Evolutionary conservation across 1,140 invertebrate species (phyloP), one percentile per base, ranked within the genome.

Genomic region (Ganaspis sp.): DNA sequence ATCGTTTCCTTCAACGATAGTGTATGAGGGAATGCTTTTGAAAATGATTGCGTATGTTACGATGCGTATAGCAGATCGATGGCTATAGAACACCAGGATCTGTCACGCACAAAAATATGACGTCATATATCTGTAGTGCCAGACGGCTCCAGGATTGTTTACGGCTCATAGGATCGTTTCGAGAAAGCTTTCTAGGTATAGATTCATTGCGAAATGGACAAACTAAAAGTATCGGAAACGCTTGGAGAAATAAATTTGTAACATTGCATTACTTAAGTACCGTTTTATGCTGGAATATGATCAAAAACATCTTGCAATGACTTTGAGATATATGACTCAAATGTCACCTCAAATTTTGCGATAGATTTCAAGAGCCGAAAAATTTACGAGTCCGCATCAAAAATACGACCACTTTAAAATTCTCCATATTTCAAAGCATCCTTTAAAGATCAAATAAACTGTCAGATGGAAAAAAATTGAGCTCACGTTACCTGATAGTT

Each of bases 21-120:
- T 26, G 54, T 4, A 19, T 11, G 9, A 2, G 53, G 53, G 53
- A 19, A 54, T 54, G 19, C 53, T 54, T 19, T 19, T 54, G 40
- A 73, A 74, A 74, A 53, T 26, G 58, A 72, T 81, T 78, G 83
- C 83, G 83, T 85, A 76, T 19, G 79, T 81, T 75, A 69, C 72
- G 77, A 83, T 83, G 84, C 84, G 83, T 85, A n/a, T n/a, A 26
- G 40, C 17, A 76, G 84, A 85, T 85, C 84, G 84, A 85, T 85
- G 74, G 45, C 49, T 72, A 45, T 72, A 69, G 84, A 82, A 85
- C 81, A 75, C 75, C 75, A 75, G 84, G 83, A 85, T 85, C 84
- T 85, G 84, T 85, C 84, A 85, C 80, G 84, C 82, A 85, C 83
- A 81, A 85, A 85, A 85, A 85, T 85, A 85, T 85, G 82, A 85